Conservation (phyloP, 2,113 vertebrate species). For the Burhinus oedicnemus region DNA sequence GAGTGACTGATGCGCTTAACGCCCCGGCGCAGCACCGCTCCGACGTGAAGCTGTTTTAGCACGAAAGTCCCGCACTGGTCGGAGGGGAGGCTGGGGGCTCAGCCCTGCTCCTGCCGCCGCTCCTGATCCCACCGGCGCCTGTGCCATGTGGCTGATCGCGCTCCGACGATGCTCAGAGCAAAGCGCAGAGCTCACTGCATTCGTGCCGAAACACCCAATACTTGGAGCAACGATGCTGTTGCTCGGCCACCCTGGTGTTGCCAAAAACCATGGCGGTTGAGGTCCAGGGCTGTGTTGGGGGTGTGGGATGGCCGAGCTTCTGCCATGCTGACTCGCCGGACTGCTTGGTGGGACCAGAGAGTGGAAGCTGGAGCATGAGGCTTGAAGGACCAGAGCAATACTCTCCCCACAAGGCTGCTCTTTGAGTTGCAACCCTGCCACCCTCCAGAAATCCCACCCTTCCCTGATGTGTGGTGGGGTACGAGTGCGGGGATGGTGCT, state of each 20-base stretch:
- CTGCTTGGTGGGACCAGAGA: background rate
- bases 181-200: accelerated
- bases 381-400: background rate
- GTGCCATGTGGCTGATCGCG: accelerated
- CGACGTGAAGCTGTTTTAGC: background rate
- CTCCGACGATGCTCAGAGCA: accelerated
- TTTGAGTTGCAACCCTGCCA: background rate
- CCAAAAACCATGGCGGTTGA: accelerated
- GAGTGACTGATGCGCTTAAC: background rate
- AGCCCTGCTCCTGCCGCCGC: accelerated
- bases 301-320: accelerated
- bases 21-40: background rate
- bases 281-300: background rate
- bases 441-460: background rate
- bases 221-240: background rate
- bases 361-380: background rate
- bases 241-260: accelerated
- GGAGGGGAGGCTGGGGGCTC: background rate
- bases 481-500: accelerated
- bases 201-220: accelerated
- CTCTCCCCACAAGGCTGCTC: accelerated
- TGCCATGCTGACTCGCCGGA: accelerated
- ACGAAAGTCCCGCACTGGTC: accelerated
- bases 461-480: accelerated
- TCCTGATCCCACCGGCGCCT: accelerated